phyloP scores from a whole-genome alignment of 2,113 vertebrate genomes.

The Lipophrys pholis region DNA sequence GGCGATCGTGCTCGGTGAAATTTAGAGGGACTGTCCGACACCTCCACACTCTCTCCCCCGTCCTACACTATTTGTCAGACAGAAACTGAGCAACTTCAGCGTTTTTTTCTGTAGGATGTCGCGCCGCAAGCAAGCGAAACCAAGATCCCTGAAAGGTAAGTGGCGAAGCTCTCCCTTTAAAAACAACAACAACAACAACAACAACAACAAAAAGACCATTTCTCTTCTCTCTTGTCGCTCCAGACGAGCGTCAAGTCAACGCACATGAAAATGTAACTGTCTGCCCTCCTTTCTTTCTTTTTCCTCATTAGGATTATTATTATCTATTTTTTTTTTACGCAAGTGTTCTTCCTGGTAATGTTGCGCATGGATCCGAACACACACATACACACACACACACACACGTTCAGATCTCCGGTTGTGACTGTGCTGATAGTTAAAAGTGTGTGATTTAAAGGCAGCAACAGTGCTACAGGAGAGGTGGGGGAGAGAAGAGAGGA shows the following conservation, averaged over 20 bases:
- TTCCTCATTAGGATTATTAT: no score
- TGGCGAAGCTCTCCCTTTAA: slow-evolving; percentile 52
- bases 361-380: slow-evolving; percentile 56
- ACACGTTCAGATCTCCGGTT: neutral
- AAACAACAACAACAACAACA: no score
- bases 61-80: slow-evolving; percentile 80
- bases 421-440: slow-evolving; percentile 32
- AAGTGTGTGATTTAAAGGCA: slow-evolving; percentile 37
- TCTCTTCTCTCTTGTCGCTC: slow-evolving; percentile 57
- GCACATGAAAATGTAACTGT: slow-evolving; percentile 53
- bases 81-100: slow-evolving; percentile 96
- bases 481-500: slow-evolving; percentile 32
- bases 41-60: slow-evolving; percentile 65
- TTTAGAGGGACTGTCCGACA: slow-evolving; percentile 67
- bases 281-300: neutral
- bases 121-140: slow-evolving; percentile 99
- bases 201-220: neutral
- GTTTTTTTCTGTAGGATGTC: slow-evolving; percentile 98
- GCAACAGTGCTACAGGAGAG: slow-evolving; percentile 64
- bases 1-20: slow-evolving; percentile 63
- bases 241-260: slow-evolving; percentile 51
- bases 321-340: slow-evolving; percentile 32
- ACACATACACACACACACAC: slow-evolving; percentile 31
- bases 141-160: slow-evolving; percentile 99
- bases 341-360: slow-evolving; percentile 55